A percentile compares a stretch with the other conserved stretches of the same genome.
Conservation (phyloP, 92 coral and sea anemone genomes). For the Zoanthus sociatus region DNA sequence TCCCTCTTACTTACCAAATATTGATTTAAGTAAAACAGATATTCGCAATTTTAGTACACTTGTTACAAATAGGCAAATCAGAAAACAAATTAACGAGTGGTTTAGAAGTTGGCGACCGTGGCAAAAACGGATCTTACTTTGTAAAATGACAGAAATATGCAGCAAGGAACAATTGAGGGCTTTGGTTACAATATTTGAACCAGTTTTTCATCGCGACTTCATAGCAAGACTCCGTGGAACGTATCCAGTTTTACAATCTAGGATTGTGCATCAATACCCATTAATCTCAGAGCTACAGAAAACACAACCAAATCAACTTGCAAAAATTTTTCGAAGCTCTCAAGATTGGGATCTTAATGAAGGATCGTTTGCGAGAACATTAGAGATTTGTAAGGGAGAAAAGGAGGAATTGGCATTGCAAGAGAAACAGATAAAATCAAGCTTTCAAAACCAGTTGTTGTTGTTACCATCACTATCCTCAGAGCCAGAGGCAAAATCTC, state of each 20-base stretch:
- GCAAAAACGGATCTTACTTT: slow-evolving; percentile 91
- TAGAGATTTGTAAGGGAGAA: neutral
- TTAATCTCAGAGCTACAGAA: neutral
- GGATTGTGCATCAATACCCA: slow-evolving; percentile 66
- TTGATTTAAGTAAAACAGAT: slow-evolving; percentile 74
- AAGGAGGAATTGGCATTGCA: neutral
- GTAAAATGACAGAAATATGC: slow-evolving; percentile 91
- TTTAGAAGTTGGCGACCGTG: slow-evolving; percentile 90
- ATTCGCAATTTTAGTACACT: slow-evolving; percentile 74
- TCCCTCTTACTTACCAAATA: slow-evolving; percentile 71
- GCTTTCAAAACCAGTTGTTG: slow-evolving; percentile 6
- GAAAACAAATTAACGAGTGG: slow-evolving; percentile 94
- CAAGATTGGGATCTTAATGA: slow-evolving; percentile 14
- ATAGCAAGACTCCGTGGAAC: slow-evolving; percentile 83
- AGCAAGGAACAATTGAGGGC: slow-evolving; percentile 82
- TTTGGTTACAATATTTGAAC: slow-evolving; percentile 87
- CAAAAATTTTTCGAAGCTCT: slow-evolving; percentile 7
- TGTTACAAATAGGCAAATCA: slow-evolving; percentile 78
- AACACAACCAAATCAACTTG: slow-evolving; percentile 19
- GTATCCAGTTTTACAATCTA: slow-evolving; percentile 76
- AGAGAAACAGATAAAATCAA: neutral
- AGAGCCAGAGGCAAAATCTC: neutral
- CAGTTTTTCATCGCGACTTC: slow-evolving; percentile 98
- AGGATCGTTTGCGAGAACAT: slow-evolving; percentile 14
- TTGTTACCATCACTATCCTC: slow-evolving; percentile 9